A percentile compares a stretch with the other conserved stretches of the same genome.
These are phyloP conservation scores for Drosophila elegans DNA, from an alignment of 1,140 invertebrate species.

Conservation along the genomic window DNA sequence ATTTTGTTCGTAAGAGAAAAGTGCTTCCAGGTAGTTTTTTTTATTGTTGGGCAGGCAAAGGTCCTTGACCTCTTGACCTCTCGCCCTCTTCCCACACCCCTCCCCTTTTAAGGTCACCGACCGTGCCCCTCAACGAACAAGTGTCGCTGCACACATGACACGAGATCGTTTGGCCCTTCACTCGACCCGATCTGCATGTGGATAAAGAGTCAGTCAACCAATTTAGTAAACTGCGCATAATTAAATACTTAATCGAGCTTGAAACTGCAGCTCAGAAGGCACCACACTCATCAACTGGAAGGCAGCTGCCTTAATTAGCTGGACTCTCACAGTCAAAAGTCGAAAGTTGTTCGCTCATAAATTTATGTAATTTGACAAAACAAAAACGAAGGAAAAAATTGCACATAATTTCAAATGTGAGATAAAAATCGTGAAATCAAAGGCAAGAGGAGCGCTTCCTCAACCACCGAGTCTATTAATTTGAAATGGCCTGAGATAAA, in stretches of 20 bases:
- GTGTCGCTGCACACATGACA: slow-evolving; percentile 27
- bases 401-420: slow-evolving; percentile 72
- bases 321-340: slow-evolving; percentile 60
- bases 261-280: slow-evolving; percentile 43
- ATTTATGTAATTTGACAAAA: slow-evolving; percentile 79
- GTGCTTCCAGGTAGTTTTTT: too few species aligned
- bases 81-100: not conserved
- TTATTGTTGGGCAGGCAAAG: not conserved
- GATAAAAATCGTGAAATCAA: slow-evolving; percentile 70
- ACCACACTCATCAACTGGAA: slow-evolving; percentile 8
- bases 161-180: slow-evolving; percentile 12
- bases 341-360: slow-evolving; percentile 48
- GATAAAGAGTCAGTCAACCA: slow-evolving; percentile 27
- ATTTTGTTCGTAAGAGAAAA: too few species aligned
- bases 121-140: slow-evolving; percentile 15
- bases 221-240: slow-evolving; percentile 74
- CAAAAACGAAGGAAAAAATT: slow-evolving; percentile 43
- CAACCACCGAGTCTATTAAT: slow-evolving; percentile 67
- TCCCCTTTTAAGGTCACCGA: slow-evolving; percentile 2
- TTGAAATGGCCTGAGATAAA: slow-evolving; percentile 79
- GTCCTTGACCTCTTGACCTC: slow-evolving; percentile 7
- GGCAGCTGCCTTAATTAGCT: slow-evolving; percentile 68
- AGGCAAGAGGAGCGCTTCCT: slow-evolving; percentile 26
- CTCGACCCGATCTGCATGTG: slow-evolving; percentile 55
- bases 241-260: slow-evolving; percentile 79